phyloP scores from a whole-genome alignment of 37 sponge, comb jelly and placozoan species.

The Agelas oroides region DNA sequence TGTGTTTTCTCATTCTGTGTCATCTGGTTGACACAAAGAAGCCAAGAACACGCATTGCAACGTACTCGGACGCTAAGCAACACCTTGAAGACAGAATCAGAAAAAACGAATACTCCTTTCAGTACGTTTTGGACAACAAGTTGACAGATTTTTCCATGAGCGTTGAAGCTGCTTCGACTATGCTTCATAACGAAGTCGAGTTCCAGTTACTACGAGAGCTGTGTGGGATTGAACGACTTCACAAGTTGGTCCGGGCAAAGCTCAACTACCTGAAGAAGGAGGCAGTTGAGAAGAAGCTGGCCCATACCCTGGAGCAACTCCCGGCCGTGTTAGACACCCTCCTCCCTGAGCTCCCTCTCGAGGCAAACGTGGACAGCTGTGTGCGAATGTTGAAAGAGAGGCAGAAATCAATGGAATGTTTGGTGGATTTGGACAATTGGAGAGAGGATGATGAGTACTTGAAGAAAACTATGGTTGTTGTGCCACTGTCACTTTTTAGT shows the following conservation, averaged over 20 bases:
- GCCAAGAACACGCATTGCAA: slow-evolving; percentile 11
- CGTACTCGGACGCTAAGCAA: slow-evolving; percentile 44
- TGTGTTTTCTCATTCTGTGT: slow-evolving; percentile 56
- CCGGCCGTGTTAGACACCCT: slow-evolving; percentile 21
- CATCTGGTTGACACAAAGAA: slow-evolving; percentile 52
- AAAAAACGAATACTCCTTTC: slow-evolving; percentile 29
- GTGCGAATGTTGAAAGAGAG: neutral
- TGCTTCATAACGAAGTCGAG: slow-evolving; percentile 16
- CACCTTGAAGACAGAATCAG: slow-evolving; percentile 23
- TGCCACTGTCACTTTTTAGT: slow-evolving; percentile 23
- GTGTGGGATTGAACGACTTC: slow-evolving; percentile 25
- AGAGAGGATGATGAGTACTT: slow-evolving; percentile 33
- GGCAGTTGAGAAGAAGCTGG: slow-evolving; percentile 2
- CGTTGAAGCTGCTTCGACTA: neutral
- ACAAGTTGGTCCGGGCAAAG: slow-evolving; percentile 34
- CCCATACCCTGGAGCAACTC: slow-evolving; percentile 29
- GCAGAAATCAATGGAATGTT: slow-evolving; percentile 16
- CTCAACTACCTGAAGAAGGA: slow-evolving; percentile 37
- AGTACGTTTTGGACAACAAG: slow-evolving; percentile 28
- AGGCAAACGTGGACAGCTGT: slow-evolving; percentile 12
- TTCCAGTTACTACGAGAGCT: slow-evolving; percentile 35
- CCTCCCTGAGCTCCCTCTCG: slow-evolving; percentile 23
- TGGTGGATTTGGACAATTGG: slow-evolving; percentile 40
- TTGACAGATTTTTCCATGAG: slow-evolving; percentile 45
- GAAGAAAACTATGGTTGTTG: neutral